phyloP scores from a whole-genome alignment of 2,113 vertebrate species.

The Gorsachius goisagi region DNA sequence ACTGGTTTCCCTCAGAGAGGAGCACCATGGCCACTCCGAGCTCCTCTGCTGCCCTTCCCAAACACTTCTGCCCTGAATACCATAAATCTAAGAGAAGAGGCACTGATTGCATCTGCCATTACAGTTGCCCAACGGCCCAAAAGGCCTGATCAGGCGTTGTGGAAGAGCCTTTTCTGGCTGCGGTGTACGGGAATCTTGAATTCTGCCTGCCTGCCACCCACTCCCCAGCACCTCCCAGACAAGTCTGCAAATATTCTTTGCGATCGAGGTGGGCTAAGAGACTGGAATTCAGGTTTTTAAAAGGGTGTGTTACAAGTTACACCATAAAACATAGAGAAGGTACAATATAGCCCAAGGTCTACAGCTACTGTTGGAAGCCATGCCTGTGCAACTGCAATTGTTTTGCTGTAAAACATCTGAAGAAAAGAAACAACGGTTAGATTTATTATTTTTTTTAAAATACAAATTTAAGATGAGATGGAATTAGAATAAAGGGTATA shows the following conservation, averaged over 20 bases:
- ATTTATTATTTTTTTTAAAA: neutral
- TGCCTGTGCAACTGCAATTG: neutral
- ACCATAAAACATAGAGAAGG: neutral
- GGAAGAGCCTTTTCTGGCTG: neutral
- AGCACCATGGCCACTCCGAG: fast-evolving
- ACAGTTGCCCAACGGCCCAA: neutral
- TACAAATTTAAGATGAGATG: neutral
- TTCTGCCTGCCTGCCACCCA: neutral
- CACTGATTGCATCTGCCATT: neutral
- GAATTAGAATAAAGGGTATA: neutral
- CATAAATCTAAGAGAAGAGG: neutral
- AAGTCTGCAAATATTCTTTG: neutral
- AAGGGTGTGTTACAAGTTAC: neutral
- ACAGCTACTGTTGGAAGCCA: neutral
- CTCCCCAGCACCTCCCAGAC: neutral
- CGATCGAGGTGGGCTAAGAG: neutral
- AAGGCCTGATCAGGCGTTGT: neutral
- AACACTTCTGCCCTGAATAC: neutral
- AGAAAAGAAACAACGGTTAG: neutral
- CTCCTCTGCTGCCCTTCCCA: neutral
- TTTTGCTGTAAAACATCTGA: neutral
- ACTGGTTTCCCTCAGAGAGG: neutral
- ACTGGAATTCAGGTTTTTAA: neutral
- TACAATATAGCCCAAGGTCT: neutral
- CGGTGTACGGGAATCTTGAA: neutral